phyloP scores from a whole-genome alignment of 2,888 invertebrate species.

The Lasioglossum calceatum region DNA sequence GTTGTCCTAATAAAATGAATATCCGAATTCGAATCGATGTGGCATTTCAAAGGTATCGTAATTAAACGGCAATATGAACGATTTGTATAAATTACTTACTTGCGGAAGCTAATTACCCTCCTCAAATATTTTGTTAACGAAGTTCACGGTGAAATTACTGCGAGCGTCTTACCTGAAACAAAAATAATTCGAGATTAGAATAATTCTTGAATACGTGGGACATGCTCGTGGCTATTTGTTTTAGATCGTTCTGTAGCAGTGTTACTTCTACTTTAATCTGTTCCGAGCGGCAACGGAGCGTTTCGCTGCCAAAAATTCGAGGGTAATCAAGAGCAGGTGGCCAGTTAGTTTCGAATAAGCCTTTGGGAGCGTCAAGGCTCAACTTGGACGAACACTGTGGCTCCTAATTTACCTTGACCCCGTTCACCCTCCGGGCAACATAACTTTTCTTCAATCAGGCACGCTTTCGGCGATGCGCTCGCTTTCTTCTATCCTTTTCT shows the following conservation, averaged over 20 bases:
- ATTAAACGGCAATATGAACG: background rate
- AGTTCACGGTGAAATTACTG: background rate
- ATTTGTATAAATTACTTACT: slow-evolving; percentile 1
- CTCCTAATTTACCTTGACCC: slow-evolving; percentile 11
- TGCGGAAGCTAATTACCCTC: background rate
- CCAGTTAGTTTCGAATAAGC: slow-evolving; percentile 9
- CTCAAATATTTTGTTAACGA: background rate
- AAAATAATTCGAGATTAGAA: background rate
- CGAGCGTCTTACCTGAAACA: slow-evolving; percentile 25
- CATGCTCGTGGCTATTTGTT: background rate
- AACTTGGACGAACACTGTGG: background rate
- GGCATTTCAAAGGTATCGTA: background rate
- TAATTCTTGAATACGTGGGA: too few relatives aligned
- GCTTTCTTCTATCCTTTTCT: background rate
- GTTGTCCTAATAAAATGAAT: background rate
- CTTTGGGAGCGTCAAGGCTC: slow-evolving; percentile 27
- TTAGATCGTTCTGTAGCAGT: background rate
- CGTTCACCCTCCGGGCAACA: background rate
- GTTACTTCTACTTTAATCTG: background rate
- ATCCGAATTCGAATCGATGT: background rate
- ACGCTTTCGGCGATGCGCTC: slow-evolving; percentile 21
- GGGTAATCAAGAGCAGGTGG: slow-evolving; percentile 39
- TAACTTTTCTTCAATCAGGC: slow-evolving; percentile 44
- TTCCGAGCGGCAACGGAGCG: background rate
- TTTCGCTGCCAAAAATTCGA: slow-evolving; percentile 28